These are phyloP conservation scores for Siniperca knerii DNA, from an alignment of 2,113 vertebrate species.

Conservation along the genomic window DNA sequence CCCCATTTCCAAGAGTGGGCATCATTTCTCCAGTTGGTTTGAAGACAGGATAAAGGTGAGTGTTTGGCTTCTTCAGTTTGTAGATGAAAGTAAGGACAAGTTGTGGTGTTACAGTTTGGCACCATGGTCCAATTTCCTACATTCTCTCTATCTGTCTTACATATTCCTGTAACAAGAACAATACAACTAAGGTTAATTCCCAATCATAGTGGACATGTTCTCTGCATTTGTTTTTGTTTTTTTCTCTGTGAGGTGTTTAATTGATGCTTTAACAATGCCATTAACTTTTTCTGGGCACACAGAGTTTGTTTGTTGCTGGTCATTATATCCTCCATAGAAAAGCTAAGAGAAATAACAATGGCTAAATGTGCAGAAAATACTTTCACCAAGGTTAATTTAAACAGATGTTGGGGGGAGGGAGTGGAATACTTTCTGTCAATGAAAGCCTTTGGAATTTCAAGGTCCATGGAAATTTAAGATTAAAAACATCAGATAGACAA, in stretches of 20 bases:
- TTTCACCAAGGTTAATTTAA: conserved; percentile 68
- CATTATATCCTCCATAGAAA: conserved; percentile 46
- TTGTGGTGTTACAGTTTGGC: conserved; percentile 30
- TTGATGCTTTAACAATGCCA: conserved; percentile 50
- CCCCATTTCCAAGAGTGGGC: neutral
- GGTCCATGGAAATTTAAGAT: conserved; percentile 49
- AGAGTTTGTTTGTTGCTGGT: conserved; percentile 45
- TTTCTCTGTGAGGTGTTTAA: conserved; percentile 47
- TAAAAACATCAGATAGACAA: conserved; percentile 61
- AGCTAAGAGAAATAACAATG: conserved; percentile 54
- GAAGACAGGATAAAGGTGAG: conserved; percentile 1
- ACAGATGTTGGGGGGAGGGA: conserved; percentile 63
- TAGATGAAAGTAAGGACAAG: neutral
- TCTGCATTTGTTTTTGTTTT: neutral
- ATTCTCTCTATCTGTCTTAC: neutral
- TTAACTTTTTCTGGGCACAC: conserved; percentile 8
- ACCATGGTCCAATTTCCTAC: conserved; percentile 2
- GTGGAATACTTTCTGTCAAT: conserved; percentile 43
- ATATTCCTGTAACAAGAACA: conserved; percentile 13
- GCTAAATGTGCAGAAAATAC: conserved; percentile 48
- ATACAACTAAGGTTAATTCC: neutral
- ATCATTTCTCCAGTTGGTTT: conserved; percentile 2
- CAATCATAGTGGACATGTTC: neutral
- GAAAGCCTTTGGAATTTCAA: conserved; percentile 67
- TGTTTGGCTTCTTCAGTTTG: neutral